Percentiles rank a stretch among this genome's conserved stretches.
These are phyloP conservation scores for Anaspis maculata DNA, from an alignment of 2,888 invertebrate species.

Conservation along the genomic window DNA sequence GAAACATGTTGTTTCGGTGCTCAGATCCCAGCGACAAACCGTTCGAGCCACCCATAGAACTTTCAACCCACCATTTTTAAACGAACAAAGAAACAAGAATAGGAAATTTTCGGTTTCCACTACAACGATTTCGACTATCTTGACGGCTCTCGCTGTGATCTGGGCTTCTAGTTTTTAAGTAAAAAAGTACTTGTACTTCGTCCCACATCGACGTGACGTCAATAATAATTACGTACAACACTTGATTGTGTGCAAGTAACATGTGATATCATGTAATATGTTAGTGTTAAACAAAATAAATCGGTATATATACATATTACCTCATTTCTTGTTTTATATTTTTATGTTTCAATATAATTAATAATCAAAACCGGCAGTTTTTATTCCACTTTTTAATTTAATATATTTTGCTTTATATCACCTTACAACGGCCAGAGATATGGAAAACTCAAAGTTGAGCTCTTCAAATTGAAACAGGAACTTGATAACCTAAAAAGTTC, in stretches of 20 bases:
- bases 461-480: too few species aligned
- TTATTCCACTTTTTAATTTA: too few species aligned
- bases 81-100: too few species aligned
- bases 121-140: too few species aligned
- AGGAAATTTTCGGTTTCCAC: too few species aligned
- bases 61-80: too few species aligned
- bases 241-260: slow-evolving; percentile 45
- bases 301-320: slow-evolving; percentile 42
- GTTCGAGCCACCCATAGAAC: slow-evolving; percentile 2
- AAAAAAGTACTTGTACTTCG: slow-evolving; percentile 38
- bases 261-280: slow-evolving; percentile 46
- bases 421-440: too few species aligned
- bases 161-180: slow-evolving; percentile 20
- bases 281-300: slow-evolving; percentile 45
- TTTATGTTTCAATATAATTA: slow-evolving; percentile 37
- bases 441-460: too few species aligned
- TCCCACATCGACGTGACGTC: slow-evolving; percentile 43
- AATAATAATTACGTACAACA: slow-evolving; percentile 45
- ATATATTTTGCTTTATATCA: too few species aligned
- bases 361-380: slow-evolving; percentile 9
- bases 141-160: slow-evolving; percentile 17
- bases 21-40: slow-evolving; percentile 15
- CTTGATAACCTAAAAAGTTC: too few species aligned
- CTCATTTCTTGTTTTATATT: slow-evolving; percentile 40
- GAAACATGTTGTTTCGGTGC: slow-evolving; percentile 16